A percentile compares a stretch with the other conserved stretches of the same genome.
Conservation (phyloP, 2,797 vertebrate genomes). For the Urophycis tenuis region DNA sequence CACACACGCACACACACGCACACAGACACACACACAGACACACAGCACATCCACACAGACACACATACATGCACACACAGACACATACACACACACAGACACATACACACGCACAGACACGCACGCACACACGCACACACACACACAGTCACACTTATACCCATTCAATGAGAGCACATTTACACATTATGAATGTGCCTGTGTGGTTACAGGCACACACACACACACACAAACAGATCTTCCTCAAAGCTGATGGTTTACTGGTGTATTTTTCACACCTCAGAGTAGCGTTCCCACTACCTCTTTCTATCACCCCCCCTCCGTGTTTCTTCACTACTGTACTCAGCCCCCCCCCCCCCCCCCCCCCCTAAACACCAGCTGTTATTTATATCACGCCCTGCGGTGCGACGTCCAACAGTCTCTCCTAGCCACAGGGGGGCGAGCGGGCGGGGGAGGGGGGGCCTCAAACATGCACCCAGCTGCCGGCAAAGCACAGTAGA, state of each 20-base stretch:
- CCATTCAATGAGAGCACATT: background rate
- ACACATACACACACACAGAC: background rate
- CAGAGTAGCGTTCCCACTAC: background rate
- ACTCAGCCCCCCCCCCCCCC: background rate
- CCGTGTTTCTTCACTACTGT: background rate
- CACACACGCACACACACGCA: too few relatives aligned
- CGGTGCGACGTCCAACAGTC: background rate
- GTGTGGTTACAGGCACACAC: background rate
- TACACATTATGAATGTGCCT: background rate
- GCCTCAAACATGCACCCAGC: background rate
- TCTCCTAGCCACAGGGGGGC: background rate
- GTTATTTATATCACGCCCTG: background rate
- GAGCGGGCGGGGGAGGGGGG: too few relatives aligned
- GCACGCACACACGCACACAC: background rate
- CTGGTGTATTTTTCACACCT: background rate
- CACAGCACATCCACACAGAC: too few relatives aligned
- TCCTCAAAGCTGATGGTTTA: background rate
- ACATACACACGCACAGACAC: background rate
- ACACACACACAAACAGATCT: background rate
- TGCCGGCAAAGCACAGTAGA: background rate
- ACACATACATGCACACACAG: background rate
- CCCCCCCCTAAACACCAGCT: background rate
- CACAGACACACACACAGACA: too few relatives aligned
- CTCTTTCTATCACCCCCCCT: background rate
- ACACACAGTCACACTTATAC: background rate